phyloP scores from a whole-genome alignment of 2,888 invertebrate species.

The Trichogramma evanescens region DNA sequence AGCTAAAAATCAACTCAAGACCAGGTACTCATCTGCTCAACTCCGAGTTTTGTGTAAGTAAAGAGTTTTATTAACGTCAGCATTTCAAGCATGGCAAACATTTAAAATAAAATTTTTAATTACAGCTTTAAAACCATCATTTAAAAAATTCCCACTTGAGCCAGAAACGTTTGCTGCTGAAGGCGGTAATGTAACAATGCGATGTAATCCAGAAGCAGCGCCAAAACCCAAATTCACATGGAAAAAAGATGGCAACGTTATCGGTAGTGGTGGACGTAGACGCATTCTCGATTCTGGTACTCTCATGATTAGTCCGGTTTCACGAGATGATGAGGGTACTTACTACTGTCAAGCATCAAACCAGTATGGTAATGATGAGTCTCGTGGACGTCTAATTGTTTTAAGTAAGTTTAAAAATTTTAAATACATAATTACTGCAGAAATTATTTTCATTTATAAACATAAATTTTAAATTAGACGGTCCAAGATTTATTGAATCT shows the following conservation, averaged over 20 bases:
- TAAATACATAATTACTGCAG: background rate
- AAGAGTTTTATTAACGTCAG: background rate
- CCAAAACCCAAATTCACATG: slow-evolving; percentile 82
- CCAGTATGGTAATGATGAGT: slow-evolving; percentile 79
- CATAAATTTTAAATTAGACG: slow-evolving; percentile 49
- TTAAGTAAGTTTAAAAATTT: slow-evolving; percentile 54
- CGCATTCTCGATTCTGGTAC: slow-evolving; percentile 80
- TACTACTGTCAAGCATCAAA: slow-evolving; percentile 84
- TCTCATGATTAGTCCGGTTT: slow-evolving; percentile 76
- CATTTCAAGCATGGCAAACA: background rate
- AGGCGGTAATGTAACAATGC: slow-evolving; percentile 82
- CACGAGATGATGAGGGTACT: slow-evolving; percentile 77
- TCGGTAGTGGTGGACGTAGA: slow-evolving; percentile 72
- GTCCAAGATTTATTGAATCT: slow-evolving; percentile 67
- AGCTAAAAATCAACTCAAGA: slow-evolving; percentile 80
- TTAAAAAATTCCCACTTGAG: slow-evolving; percentile 82
- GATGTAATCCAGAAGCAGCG: slow-evolving; percentile 90
- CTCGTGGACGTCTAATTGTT: slow-evolving; percentile 74
- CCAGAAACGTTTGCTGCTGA: slow-evolving; percentile 87
- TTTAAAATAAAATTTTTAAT: slow-evolving; percentile 17
- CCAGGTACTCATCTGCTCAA: slow-evolving; percentile 81
- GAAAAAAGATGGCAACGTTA: slow-evolving; percentile 78
- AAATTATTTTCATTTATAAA: slow-evolving; percentile 1
- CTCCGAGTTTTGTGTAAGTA: slow-evolving; percentile 73
- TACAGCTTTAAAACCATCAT: slow-evolving; percentile 69